A percentile compares a stretch with the other conserved stretches of the same genome.
Evolutionary conservation across 2,888 invertebrate species (phyloP).

Genomic region (Elgonia sp.): DNA sequence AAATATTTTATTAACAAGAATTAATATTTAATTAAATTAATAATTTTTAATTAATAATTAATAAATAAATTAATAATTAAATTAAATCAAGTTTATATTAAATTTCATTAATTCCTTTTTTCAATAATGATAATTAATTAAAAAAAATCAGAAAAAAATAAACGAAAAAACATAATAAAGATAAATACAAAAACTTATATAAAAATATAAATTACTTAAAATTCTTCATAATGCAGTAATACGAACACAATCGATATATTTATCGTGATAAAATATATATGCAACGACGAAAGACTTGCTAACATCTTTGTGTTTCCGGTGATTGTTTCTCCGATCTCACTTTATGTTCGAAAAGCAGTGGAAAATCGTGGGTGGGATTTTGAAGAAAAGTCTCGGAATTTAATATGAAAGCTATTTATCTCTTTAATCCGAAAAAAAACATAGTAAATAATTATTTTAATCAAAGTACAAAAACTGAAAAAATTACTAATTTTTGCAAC

Average conservation of each 20-base stretch:
- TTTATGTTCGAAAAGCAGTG: background rate
- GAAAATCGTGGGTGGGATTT: conserved; percentile 25
- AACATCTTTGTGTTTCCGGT: conserved; percentile 39
- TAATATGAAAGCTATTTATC: background rate
- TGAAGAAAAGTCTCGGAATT: background rate
- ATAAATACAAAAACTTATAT: too few species aligned
- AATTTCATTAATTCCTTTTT: too few species aligned
- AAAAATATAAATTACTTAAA: conserved; percentile 30
- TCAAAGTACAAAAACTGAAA: too few species aligned
- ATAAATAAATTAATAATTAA: too few species aligned
- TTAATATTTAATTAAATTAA: too few species aligned
- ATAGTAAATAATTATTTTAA: background rate
- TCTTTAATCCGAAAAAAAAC: background rate
- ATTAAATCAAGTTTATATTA: too few species aligned
- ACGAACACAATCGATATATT: conserved; percentile 48
- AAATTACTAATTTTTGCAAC: too few species aligned
- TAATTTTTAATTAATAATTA: too few species aligned
- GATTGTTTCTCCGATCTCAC: conserved; percentile 29
- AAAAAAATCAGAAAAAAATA: too few species aligned
- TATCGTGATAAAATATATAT: conserved; percentile 30
- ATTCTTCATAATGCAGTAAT: conserved; percentile 23
- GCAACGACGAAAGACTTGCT: conserved; percentile 35
- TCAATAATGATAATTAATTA: too few species aligned
- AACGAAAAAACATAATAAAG: too few species aligned
- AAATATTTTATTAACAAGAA: too few species aligned